Evolutionary conservation across 2,888 invertebrate species (phyloP).

Genomic region (Peribatodes rhomboidaria): DNA sequence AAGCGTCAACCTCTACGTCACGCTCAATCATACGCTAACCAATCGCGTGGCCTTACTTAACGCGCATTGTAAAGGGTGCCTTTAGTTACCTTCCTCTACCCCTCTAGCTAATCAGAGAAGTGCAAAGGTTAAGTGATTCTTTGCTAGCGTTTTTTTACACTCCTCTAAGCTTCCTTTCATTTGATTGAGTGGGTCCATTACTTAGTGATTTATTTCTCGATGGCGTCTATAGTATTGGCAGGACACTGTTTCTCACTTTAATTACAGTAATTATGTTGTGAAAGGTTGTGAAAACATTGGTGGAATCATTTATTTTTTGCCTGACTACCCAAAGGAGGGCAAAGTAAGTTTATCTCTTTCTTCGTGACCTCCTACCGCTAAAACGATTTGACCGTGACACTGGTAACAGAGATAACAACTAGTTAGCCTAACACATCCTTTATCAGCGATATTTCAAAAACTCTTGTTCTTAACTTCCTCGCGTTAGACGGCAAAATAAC

Average conservation of each 20-base stretch:
- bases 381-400: no score
- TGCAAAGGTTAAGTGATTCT: conserved; percentile 55
- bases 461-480: no score
- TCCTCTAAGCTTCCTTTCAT: conserved; percentile 50
- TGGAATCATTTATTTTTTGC: background rate
- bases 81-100: conserved; percentile 46
- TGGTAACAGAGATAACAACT: no score
- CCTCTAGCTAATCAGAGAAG: conserved; percentile 72
- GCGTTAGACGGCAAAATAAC: no score
- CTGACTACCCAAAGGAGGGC: no score
- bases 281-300: background rate
- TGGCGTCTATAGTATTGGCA: conserved; percentile 30
- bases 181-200: conserved; percentile 51
- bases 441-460: no score
- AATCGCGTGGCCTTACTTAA: conserved; percentile 38
- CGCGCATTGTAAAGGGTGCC: conserved; percentile 33
- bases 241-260: conserved; percentile 27
- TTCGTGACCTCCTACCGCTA: no score
- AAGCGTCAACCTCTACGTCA: background rate
- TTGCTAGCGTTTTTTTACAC: conserved; percentile 48
- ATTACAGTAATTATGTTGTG: conserved; percentile 5
- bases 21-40: conserved; percentile 3
- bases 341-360: no score
- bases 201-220: conserved; percentile 41
- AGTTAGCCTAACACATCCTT: no score